Evolutionary conservation across 2,797 vertebrate genomes (phyloP).

Genomic region (Poeciliopsis turneri): DNA sequence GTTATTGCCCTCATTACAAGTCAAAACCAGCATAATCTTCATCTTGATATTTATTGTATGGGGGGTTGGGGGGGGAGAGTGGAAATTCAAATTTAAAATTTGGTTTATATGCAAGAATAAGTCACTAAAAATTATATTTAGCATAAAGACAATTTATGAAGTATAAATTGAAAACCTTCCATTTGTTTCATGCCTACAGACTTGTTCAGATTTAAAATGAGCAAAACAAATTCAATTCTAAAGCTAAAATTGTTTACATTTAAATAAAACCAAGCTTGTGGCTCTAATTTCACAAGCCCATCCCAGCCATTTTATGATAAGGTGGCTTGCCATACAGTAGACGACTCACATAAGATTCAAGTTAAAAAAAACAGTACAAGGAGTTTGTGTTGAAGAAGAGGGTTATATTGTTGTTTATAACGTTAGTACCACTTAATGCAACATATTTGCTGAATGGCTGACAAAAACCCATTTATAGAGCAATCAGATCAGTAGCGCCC

Average conservation of each 20-base stretch:
- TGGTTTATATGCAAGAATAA: too few species aligned
- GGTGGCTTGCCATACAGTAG: rapidly evolving
- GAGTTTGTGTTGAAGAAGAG: background rate
- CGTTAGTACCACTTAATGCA: background rate
- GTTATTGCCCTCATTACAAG: too few species aligned
- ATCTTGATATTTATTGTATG: too few species aligned
- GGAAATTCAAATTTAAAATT: background rate
- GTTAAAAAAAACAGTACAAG: background rate
- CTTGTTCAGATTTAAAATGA: background rate
- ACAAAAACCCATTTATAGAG: background rate
- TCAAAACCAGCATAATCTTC: too few species aligned
- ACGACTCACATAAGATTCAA: background rate
- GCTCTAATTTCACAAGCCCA: background rate
- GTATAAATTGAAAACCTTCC: background rate
- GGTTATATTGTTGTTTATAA: too few species aligned
- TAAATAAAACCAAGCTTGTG: background rate
- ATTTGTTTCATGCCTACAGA: background rate
- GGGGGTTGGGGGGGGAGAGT: rapidly evolving
- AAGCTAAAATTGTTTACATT: background rate
- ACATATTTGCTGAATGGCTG: background rate
- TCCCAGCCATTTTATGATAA: background rate
- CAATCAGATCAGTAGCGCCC: background rate
- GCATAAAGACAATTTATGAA: background rate
- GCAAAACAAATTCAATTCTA: background rate
- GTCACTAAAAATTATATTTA: too few species aligned